Evolutionary conservation across 2,888 invertebrate species (phyloP).

Genomic region (Axea sp.): DNA sequence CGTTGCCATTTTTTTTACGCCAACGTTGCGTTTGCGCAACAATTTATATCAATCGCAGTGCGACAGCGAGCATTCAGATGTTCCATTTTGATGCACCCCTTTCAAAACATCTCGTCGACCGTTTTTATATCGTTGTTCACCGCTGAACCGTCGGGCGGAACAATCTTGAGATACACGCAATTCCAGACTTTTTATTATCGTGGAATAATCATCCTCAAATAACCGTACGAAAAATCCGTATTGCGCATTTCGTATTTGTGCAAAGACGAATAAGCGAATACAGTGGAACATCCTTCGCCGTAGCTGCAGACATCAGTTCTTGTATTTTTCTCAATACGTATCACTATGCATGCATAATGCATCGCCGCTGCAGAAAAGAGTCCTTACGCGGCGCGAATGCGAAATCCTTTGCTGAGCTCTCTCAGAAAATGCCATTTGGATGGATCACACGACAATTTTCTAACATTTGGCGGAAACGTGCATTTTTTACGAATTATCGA

Average conservation of each 20-base stretch:
- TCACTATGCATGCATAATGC: conserved; percentile 62
- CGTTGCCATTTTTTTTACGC: no score
- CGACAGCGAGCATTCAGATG: no score
- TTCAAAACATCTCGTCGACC: no score
- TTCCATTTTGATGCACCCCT: no score
- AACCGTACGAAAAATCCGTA: conserved; percentile 35
- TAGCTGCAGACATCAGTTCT: conserved; percentile 59
- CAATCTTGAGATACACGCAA: no score
- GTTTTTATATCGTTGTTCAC: no score
- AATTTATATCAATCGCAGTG: no score
- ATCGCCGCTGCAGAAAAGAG: conserved; percentile 59
- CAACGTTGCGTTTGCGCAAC: no score
- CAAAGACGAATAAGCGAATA: conserved; percentile 42
- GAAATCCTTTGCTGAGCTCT: conserved; percentile 51
- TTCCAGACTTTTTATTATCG: no score
- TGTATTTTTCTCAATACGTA: conserved; percentile 61
- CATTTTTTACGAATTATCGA: conserved; percentile 61
- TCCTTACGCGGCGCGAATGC: conserved; percentile 59
- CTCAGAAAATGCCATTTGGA: conserved; percentile 54
- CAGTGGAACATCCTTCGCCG: conserved; percentile 37
- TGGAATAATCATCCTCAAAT: no score
- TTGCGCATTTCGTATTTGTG: conserved; percentile 36
- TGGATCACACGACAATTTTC: conserved; percentile 62
- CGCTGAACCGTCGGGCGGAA: no score
- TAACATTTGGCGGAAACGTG: conserved; percentile 60